Percentiles rank a stretch among this genome's conserved stretches.
phyloP scores from a whole-genome alignment of 2,888 invertebrate genomes.

The Leucophenga maculata region DNA sequence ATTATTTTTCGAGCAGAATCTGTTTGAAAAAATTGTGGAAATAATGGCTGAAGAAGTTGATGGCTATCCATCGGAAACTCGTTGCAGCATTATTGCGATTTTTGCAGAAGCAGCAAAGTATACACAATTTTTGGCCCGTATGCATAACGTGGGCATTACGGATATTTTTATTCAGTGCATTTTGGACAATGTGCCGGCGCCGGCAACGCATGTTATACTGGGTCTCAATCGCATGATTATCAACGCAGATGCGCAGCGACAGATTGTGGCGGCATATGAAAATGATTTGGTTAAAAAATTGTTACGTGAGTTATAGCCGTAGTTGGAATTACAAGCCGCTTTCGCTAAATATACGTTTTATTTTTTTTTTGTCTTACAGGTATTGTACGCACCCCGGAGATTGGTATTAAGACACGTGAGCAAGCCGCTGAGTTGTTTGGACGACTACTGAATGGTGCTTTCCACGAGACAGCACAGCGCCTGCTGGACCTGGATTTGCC shows the following conservation, averaged over 20 bases:
- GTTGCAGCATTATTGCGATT: conserved; percentile 55
- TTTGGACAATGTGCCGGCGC: conserved; percentile 44
- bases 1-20: conserved; percentile 63
- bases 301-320: conserved; percentile 33
- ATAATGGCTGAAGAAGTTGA: conserved; percentile 41
- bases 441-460: conserved; percentile 50
- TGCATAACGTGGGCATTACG: conserved; percentile 50
- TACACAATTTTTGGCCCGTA: conserved; percentile 46
- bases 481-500: conserved; percentile 45
- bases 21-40: conserved; percentile 57
- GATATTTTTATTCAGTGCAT: conserved; percentile 55
- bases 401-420: conserved; percentile 55
- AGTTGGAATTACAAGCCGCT: neutral
- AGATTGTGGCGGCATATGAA: conserved; percentile 48
- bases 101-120: conserved; percentile 61
- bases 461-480: conserved; percentile 44
- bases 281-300: conserved; percentile 43
- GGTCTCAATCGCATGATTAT: conserved; percentile 60
- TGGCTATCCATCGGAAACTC: conserved; percentile 30
- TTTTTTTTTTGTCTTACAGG: conserved; percentile 27
- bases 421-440: conserved; percentile 54
- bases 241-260: conserved; percentile 48
- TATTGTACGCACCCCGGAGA: conserved; percentile 38
- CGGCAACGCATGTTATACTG: conserved; percentile 48
- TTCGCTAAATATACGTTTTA: neutral